Percentiles rank a stretch among this genome's conserved stretches.
Conservation (phyloP, 1,140 invertebrate species). For the Chironomus tepperi region DNA sequence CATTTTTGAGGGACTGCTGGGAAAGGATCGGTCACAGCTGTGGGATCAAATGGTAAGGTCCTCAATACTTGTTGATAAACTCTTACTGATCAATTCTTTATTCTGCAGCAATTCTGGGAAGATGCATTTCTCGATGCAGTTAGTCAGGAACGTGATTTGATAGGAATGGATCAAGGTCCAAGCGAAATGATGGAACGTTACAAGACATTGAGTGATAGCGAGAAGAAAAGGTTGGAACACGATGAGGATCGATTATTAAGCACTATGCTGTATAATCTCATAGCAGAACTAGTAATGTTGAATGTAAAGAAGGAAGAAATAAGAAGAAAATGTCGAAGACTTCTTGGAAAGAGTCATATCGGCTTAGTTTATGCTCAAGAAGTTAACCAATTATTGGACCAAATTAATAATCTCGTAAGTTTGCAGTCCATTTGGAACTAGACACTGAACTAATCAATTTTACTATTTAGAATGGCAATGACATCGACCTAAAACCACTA, state of each 20-base stretch:
- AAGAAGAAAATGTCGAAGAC: constrained; percentile 82
- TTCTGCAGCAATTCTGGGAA: constrained; percentile 99
- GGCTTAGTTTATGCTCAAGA: constrained; percentile 95
- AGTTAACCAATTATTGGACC: constrained; percentile 92
- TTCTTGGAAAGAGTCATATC: constrained; percentile 97
- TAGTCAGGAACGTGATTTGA: constrained; percentile 96
- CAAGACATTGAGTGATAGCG: constrained; percentile 84
- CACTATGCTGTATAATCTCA: constrained; percentile 92
- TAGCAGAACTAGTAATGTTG: constrained; percentile 93
- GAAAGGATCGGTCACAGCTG: constrained; percentile 59
- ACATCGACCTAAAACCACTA: constrained; percentile 90
- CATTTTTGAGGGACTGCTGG: constrained; percentile 76
- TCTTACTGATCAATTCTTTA: constrained; percentile 48
- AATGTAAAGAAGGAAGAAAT: constrained; percentile 79
- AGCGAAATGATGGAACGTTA: constrained; percentile 99
- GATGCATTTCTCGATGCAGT: constrained; percentile 98
- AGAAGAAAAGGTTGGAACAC: constrained; percentile 91
- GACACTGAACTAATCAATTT: too few species aligned
- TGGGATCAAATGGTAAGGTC: constrained; percentile 77
- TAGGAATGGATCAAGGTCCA: constrained; percentile 99
- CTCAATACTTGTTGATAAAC: too few species aligned
- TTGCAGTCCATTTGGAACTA: constrained; percentile 25
- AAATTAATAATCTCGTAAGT: constrained; percentile 87
- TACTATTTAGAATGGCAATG: constrained; percentile 72
- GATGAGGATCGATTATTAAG: constrained; percentile 96